Conservation (phyloP, 2,113 vertebrate species). For the Enhydra lutris region DNA sequence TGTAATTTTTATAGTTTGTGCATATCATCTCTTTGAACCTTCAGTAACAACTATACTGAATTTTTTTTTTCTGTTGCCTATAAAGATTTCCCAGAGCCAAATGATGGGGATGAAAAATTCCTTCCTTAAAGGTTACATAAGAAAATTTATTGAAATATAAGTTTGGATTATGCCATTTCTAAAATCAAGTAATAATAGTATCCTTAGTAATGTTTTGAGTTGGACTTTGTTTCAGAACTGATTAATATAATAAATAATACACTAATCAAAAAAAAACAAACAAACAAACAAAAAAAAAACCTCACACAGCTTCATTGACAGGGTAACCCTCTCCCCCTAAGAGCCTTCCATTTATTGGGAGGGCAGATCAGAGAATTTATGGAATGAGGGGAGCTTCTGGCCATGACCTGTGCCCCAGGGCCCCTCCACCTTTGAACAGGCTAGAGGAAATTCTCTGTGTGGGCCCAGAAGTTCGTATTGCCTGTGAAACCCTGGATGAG, state of each 20-base stretch:
- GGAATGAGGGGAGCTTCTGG: neutral
- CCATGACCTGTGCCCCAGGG: neutral
- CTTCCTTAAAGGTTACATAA: neutral
- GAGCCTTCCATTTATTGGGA: neutral
- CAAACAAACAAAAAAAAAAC: too few relatives aligned
- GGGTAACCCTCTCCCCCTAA: too few relatives aligned
- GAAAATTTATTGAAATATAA: neutral
- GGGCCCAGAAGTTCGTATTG: neutral
- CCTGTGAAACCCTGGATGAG: neutral
- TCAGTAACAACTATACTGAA: neutral
- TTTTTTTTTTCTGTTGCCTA: neutral
- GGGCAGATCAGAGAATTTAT: neutral
- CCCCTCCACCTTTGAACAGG: neutral
- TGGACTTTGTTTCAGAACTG: constrained; percentile 46
- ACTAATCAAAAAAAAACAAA: too few relatives aligned
- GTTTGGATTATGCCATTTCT: constrained; percentile 27
- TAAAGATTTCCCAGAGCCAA: constrained; percentile 37
- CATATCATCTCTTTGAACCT: neutral
- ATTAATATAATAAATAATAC: constrained; percentile 57
- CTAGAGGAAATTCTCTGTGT: neutral
- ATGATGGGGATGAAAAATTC: neutral
- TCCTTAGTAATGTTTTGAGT: constrained; percentile 10
- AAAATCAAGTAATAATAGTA: neutral
- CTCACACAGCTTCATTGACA: neutral
- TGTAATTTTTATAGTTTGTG: neutral